Evolutionary conservation across 2,113 vertebrate species (phyloP).

Genomic region (Pristiophorus japonicus): DNA sequence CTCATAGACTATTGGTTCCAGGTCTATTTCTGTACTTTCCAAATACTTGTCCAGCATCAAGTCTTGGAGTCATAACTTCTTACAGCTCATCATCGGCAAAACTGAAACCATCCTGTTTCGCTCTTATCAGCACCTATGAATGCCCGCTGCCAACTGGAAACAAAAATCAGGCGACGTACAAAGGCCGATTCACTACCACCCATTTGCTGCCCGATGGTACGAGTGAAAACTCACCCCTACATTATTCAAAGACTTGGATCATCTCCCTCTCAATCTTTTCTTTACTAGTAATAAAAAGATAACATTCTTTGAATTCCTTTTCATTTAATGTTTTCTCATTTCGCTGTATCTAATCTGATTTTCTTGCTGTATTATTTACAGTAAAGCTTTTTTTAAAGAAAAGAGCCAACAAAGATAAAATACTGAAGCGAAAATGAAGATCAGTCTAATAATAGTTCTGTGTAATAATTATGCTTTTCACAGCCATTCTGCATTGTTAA

Average conservation of each 20-base stretch:
- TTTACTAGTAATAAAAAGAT: background rate
- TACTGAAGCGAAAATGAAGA: background rate
- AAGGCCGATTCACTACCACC: background rate
- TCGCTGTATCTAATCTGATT: background rate
- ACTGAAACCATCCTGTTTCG: background rate
- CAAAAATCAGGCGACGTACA: background rate
- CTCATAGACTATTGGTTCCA: no score
- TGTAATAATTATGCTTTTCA: no score
- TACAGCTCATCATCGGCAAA: background rate
- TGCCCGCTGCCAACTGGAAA: background rate
- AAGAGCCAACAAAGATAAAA: background rate
- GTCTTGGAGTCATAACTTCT: background rate
- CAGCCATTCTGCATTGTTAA: background rate
- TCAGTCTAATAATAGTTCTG: background rate
- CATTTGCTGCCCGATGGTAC: background rate
- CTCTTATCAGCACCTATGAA: background rate
- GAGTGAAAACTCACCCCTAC: background rate
- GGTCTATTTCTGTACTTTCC: no score
- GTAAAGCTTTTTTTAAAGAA: background rate
- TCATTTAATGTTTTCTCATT: background rate
- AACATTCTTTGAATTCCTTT: background rate
- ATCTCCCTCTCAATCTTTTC: background rate
- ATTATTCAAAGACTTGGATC: background rate
- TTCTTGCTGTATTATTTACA: background rate
- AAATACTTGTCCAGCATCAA: no score